Evolutionary conservation across 1,140 invertebrate species (phyloP).

Genomic region (Drosophila subpulchrella): DNA sequence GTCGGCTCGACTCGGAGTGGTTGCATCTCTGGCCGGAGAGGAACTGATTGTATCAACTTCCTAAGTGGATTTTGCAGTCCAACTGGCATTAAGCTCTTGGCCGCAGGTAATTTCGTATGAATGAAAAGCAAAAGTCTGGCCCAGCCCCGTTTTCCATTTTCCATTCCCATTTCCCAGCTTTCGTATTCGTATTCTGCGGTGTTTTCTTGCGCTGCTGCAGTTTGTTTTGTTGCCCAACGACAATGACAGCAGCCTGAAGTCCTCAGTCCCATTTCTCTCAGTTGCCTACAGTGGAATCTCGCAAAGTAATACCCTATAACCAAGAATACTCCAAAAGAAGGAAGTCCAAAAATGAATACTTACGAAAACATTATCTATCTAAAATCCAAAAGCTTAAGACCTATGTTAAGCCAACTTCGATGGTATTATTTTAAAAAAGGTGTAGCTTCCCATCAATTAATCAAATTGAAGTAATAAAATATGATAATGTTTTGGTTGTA

Average conservation of each 20-base stretch:
- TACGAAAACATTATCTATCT: too few species aligned
- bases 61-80: constrained; percentile 83
- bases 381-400: too few species aligned
- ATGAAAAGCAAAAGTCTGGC: constrained; percentile 79
- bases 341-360: too few species aligned
- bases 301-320: background rate
- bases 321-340: too few species aligned
- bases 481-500: too few species aligned
- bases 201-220: constrained; percentile 57
- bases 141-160: background rate
- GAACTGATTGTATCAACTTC: constrained; percentile 82
- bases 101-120: constrained; percentile 82
- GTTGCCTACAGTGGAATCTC: constrained; percentile 28
- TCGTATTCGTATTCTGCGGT: constrained; percentile 50
- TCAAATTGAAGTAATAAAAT: too few species aligned
- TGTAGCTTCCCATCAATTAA: too few species aligned
- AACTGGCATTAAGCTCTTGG: constrained; percentile 82
- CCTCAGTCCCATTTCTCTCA: constrained; percentile 14
- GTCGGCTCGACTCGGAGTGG: constrained; percentile 3
- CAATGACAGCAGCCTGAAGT: constrained; percentile 32
- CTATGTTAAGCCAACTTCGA: too few species aligned
- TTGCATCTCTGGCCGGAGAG: constrained; percentile 55
- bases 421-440: too few species aligned
- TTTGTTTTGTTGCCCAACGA: constrained; percentile 54
- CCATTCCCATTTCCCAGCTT: constrained; percentile 21